phyloP scores from a whole-genome alignment of 2,888 invertebrate species.

The Cosmorhoe ocellata region DNA sequence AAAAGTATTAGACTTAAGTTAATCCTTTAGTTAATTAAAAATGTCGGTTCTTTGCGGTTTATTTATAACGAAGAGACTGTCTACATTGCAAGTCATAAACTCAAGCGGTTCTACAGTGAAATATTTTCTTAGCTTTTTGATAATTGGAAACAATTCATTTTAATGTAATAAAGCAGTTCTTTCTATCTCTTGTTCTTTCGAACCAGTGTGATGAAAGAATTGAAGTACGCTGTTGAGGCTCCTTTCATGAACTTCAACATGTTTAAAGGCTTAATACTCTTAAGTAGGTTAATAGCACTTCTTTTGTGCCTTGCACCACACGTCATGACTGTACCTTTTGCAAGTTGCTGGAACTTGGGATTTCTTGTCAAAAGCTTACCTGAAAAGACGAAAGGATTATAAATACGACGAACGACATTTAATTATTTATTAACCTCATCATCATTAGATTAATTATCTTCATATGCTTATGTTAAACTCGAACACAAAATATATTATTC shows the following conservation, averaged over 20 bases:
- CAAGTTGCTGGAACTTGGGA: conserved; percentile 2
- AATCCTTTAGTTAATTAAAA: conserved; percentile 48
- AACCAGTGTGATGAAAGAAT: too few relatives aligned
- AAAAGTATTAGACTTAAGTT: conserved; percentile 39
- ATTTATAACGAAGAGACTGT: conserved; percentile 35
- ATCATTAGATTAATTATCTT: conserved; percentile 5
- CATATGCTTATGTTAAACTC: too few relatives aligned
- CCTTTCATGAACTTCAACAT: too few relatives aligned
- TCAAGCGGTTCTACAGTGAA: neutral
- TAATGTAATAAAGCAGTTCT: too few relatives aligned
- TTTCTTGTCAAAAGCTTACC: conserved; percentile 17
- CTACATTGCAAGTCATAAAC: conserved; percentile 8
- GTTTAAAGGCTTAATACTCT: too few relatives aligned
- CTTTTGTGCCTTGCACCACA: conserved; percentile 3
- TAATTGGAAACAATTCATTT: too few relatives aligned
- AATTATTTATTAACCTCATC: conserved; percentile 3
- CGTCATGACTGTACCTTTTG: conserved; percentile 23
- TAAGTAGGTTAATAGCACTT: neutral
- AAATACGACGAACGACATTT: conserved; percentile 4
- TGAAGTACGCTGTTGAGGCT: too few relatives aligned
- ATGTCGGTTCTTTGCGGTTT: conserved; percentile 39
- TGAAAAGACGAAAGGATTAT: conserved; percentile 16
- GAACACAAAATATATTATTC: too few relatives aligned
- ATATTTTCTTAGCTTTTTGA: too few relatives aligned
- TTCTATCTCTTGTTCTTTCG: too few relatives aligned